A percentile compares a stretch with the other conserved stretches of the same genome.
Evolutionary conservation across 2,888 invertebrate genomes (phyloP).

Genomic region (Calliscelio sp.): DNA sequence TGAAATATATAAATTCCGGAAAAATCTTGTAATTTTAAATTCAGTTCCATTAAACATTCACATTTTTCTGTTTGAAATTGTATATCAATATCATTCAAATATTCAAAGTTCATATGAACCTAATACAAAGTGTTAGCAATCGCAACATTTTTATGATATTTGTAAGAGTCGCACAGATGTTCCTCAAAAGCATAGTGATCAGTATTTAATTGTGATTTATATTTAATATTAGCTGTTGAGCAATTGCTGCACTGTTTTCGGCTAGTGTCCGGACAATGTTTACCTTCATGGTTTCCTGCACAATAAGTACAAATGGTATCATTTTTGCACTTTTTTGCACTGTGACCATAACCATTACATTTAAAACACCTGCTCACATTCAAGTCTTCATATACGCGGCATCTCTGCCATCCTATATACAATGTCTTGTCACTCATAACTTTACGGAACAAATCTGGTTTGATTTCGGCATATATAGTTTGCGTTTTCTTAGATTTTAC

Average conservation of each 20-base stretch:
- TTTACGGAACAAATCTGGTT: neutral
- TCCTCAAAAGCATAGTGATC: constrained; percentile 39
- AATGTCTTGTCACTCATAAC: constrained; percentile 4
- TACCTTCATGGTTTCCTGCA: constrained; percentile 26
- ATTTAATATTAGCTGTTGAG: constrained; percentile 3
- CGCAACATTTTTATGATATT: constrained; percentile 21
- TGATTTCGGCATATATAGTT: constrained; percentile 11
- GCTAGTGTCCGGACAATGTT: neutral
- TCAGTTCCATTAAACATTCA: too few species aligned
- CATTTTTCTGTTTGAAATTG: too few species aligned
- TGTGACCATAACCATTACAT: constrained; percentile 26
- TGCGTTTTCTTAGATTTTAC: neutral
- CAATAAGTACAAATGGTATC: constrained; percentile 1
- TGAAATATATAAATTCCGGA: constrained; percentile 4
- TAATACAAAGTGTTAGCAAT: constrained; percentile 20
- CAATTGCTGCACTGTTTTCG: constrained; percentile 33
- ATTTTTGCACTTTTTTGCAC: neutral
- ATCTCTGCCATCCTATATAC: constrained; percentile 41
- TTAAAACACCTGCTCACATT: constrained; percentile 23
- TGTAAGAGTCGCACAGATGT: neutral
- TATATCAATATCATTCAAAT: too few species aligned
- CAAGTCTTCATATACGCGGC: constrained; percentile 25
- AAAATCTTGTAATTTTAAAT: neutral
- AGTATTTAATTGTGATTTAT: neutral
- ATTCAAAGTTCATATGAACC: too few species aligned